Base-by-base conservation (phyloP, 1,140 invertebrate genomes). In the Phenacoccus solenopsis region DNA sequence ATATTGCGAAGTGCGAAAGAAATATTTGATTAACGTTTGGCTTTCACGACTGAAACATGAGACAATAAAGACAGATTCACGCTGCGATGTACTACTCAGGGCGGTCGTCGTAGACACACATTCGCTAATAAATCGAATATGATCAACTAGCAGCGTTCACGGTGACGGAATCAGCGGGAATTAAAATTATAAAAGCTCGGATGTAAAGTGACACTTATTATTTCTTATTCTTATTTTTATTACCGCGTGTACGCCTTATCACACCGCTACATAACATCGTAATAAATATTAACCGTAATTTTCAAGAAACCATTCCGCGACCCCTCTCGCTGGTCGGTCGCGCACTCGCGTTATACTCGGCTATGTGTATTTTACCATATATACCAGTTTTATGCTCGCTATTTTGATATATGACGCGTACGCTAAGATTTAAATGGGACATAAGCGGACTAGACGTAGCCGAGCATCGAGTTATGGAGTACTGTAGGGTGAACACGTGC, bases 181-280 rank as follows among this genome's bases (percentile, higher is more conserved):
- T 64, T 64, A 64, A 64, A 64, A 64, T 64, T 64, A 64, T 64
- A 64, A 64, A 64, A 64, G 21, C 59, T 64, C 59, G 20, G 25
- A 64, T 64, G 59, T 64, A 64, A 64, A 64, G 59, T 64, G 59
- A 64, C 59, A 64, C 59, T 64, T 64, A 64, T 64, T 64, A 64
- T 64, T 64, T 64, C 21, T 64, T 64, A 64, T 20, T 64, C 59
- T 27, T 64, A 64, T 64, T 25, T 27, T 25, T 64, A 64, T 27
- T 24, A 64, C 21, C 12, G 59, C 59, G 21, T 49, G 38, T 49
- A n/a, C 59, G 25, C 25, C 59, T 64, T 64, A 64, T 64, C 59
- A 64, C 59, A 24, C 25, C 22, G 59, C 25, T 13, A 9, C 25
- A 64, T 64, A 64, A 64, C 25, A 64, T 64, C 59, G 59, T 64